Percentiles rank a stretch among this genome's conserved stretches.
Conservation (phyloP, 1,140 invertebrate species). For the Rhagoletis pomonella region DNA sequence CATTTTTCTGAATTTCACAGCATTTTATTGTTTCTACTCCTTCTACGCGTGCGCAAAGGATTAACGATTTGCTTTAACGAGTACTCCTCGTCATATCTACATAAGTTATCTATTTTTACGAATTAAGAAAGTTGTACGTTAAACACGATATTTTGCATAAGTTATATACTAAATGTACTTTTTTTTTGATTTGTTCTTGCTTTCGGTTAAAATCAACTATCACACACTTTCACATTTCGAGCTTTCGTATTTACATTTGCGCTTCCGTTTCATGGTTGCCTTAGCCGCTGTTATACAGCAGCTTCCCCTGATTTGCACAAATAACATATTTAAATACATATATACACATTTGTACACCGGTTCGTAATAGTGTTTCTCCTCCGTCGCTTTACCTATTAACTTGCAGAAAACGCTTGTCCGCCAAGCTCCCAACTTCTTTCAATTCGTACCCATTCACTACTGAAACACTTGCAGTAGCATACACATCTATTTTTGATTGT, state of each 20-base stretch:
- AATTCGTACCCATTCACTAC: neutral
- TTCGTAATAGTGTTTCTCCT: neutral
- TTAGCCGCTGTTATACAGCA: constrained; percentile 5
- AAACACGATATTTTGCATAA: constrained; percentile 38
- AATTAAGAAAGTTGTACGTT: constrained; percentile 42
- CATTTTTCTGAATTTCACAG: neutral
- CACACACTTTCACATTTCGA: constrained; percentile 44
- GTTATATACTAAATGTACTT: neutral
- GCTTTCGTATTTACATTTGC: neutral
- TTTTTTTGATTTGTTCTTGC: constrained; percentile 51
- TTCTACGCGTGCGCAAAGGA: constrained; percentile 28
- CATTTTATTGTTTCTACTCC: neutral
- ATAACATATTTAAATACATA: neutral
- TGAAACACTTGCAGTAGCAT: neutral
- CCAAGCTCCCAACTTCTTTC: neutral
- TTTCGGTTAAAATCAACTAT: constrained; percentile 41
- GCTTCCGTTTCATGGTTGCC: neutral
- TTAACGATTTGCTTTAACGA: constrained; percentile 12
- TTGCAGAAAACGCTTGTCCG: neutral
- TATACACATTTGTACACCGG: neutral
- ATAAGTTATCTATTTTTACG: neutral
- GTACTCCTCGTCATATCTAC: neutral
- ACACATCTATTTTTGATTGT: constrained; percentile 18
- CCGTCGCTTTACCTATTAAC: neutral
- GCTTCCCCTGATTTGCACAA: neutral